Conservation (phyloP, 2,888 invertebrate species). For the Tetragonula carbonaria region DNA sequence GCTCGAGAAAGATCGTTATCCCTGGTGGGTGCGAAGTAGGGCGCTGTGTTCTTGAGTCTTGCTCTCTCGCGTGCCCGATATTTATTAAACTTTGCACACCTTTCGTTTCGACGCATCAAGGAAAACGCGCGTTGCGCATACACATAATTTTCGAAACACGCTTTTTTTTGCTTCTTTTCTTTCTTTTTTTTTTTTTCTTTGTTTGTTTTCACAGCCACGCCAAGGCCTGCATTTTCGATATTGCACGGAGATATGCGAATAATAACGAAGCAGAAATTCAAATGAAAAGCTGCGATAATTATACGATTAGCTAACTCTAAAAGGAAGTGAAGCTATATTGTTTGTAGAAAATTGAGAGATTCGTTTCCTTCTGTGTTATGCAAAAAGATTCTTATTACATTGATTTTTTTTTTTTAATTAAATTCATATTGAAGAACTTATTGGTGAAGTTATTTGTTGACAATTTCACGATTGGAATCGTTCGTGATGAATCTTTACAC, state of each 20-base stretch:
- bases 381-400: too few species aligned
- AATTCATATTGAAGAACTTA: background rate
- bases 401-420: background rate
- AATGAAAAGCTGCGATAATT: too few species aligned
- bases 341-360: too few species aligned
- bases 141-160: background rate
- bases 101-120: background rate
- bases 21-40: constrained; percentile 40
- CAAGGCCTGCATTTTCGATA: background rate
- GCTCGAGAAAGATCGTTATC: constrained; percentile 40
- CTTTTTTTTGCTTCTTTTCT: background rate
- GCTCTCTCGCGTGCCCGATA: background rate
- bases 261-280: too few species aligned
- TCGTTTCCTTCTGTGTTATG: too few species aligned
- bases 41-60: constrained; percentile 47
- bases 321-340: too few species aligned
- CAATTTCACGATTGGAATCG: too few species aligned
- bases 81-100: constrained; percentile 33
- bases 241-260: too few species aligned
- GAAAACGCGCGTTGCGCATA: background rate
- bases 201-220: background rate
- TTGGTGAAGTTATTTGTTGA: too few species aligned
- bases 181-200: too few species aligned
- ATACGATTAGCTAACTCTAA: too few species aligned
- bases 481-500: too few species aligned